Conservation (phyloP, 2,797 vertebrate genomes). For the Tinamus major region DNA sequence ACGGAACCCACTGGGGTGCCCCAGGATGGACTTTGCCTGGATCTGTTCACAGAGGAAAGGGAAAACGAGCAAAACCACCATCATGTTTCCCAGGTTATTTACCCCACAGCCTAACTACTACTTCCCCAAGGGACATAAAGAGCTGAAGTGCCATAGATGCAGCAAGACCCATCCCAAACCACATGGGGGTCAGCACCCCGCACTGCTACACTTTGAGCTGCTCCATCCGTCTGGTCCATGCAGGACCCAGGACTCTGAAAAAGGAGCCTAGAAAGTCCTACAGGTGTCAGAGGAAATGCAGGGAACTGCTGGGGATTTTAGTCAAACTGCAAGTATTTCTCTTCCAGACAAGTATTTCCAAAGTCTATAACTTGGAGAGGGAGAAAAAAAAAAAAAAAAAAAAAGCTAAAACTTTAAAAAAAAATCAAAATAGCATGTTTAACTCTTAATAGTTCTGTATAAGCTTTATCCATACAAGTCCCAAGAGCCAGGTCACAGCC, state of each 20-base stretch:
- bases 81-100: fast-evolving
- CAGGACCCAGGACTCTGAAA: not conserved
- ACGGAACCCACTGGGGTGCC: not conserved
- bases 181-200: too few relatives aligned
- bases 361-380: fast-evolving
- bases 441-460: not conserved
- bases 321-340: not conserved
- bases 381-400: not conserved
- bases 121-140: not conserved
- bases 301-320: too few relatives aligned
- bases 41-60: not conserved
- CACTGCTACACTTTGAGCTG: not conserved
- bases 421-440: not conserved
- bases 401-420: not conserved
- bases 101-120: not conserved
- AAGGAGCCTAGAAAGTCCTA: not conserved
- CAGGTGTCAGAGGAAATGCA: not conserved
- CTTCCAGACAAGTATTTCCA: not conserved
- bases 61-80: too few relatives aligned
- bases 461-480: not conserved
- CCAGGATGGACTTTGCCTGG: too few relatives aligned
- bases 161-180: not conserved
- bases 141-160: not conserved
- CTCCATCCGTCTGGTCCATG: too few relatives aligned
- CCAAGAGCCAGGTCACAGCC: not conserved